These are phyloP conservation scores for Oligia latruncula DNA, from an alignment of 2,888 invertebrate genomes.

Conservation along the genomic window DNA sequence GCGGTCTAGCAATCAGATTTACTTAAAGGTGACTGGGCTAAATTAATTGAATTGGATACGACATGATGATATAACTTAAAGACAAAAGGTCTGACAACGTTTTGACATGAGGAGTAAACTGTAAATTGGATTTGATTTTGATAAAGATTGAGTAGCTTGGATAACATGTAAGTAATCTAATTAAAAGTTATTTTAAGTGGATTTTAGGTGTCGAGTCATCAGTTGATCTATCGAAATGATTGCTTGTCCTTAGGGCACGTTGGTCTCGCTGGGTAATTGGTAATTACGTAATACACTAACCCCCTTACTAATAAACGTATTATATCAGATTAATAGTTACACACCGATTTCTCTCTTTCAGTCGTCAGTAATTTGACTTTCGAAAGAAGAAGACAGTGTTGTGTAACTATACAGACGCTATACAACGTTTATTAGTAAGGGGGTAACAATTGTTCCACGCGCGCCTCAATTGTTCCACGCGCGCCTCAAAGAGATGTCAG, in stretches of 20 bases:
- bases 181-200: background rate
- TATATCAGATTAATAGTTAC: too few species aligned
- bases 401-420: too few species aligned
- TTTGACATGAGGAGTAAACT: conserved; percentile 26
- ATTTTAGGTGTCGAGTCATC: background rate
- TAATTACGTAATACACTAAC: too few species aligned
- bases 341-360: too few species aligned
- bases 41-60: conserved; percentile 38
- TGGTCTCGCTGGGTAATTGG: background rate
- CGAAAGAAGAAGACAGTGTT: too few species aligned
- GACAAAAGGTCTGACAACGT: conserved; percentile 38
- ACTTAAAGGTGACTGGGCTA: conserved; percentile 23
- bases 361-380: too few species aligned
- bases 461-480: too few species aligned
- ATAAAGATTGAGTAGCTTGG: background rate
- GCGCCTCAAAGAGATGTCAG: too few species aligned
- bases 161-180: background rate
- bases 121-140: conserved; percentile 18
- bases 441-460: too few species aligned
- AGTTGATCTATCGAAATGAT: background rate
- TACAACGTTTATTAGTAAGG: too few species aligned
- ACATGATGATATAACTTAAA: conserved; percentile 3
- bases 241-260: background rate
- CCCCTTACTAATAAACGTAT: too few species aligned
- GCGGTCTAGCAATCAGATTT: conserved; percentile 27